Evolutionary conservation across 2,113 vertebrate genomes (phyloP).

Genomic region (Tragelaphus buxtoni): DNA sequence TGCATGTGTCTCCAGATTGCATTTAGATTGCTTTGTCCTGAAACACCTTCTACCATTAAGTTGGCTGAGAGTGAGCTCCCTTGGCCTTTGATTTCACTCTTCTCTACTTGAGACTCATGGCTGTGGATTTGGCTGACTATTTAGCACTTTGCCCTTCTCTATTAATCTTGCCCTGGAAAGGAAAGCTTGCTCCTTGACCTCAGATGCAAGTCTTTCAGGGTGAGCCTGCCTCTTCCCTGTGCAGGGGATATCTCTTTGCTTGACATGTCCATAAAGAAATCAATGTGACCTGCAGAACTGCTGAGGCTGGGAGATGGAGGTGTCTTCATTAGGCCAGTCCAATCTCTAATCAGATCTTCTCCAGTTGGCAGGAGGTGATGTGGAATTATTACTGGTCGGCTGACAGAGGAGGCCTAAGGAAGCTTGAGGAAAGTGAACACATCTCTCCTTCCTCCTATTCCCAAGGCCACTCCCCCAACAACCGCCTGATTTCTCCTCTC

Average conservation of each 20-base stretch:
- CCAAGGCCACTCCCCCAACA: not conserved
- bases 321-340: conserved; percentile 30
- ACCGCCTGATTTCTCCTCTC: not conserved
- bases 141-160: conserved; percentile 17
- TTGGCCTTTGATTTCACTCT: conserved; percentile 44
- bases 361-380: not conserved
- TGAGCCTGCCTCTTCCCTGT: not conserved
- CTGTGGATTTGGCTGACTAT: conserved; percentile 6
- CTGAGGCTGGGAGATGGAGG: conserved; percentile 30
- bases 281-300: conserved; percentile 1
- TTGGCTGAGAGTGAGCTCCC: not conserved
- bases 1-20: not conserved
- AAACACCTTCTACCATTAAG: not conserved
- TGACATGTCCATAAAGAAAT: conserved; percentile 45
- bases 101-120: not conserved
- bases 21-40: not conserved
- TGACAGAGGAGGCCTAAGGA: not conserved
- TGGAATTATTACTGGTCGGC: conserved; percentile 19
- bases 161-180: conserved; percentile 44
- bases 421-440: not conserved
- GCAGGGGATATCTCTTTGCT: not conserved
- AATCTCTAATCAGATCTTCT: conserved; percentile 40
- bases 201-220: not conserved
- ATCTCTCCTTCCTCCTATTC: not conserved
- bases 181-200: not conserved